A percentile compares a stretch with the other conserved stretches of the same genome.
Conservation (phyloP, 2,888 invertebrate species). For the Leptopilina myrica region DNA sequence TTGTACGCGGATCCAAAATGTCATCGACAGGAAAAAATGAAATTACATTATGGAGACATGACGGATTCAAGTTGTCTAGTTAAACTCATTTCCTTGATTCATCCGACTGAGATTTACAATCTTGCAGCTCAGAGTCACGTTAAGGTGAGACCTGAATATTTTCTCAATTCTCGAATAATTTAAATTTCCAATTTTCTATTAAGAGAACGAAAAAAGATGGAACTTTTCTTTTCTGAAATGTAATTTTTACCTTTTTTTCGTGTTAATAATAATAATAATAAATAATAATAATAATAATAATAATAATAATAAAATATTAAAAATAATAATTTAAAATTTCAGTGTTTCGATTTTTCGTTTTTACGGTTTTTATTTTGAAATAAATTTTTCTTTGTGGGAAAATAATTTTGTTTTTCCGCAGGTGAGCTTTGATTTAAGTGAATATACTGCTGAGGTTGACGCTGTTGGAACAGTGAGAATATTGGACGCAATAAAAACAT, state of each 20-base stretch:
- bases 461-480: slow-evolving; percentile 95
- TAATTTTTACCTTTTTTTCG: background rate
- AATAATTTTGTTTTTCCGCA: slow-evolving; percentile 62
- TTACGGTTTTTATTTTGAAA: too few species aligned
- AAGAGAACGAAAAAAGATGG: too few species aligned
- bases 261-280: too few species aligned
- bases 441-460: slow-evolving; percentile 99
- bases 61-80: slow-evolving; percentile 97
- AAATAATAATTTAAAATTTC: too few species aligned
- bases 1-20: slow-evolving; percentile 93
- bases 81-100: slow-evolving; percentile 87
- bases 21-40: slow-evolving; percentile 93
- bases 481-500: slow-evolving; percentile 94
- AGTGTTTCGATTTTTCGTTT: background rate
- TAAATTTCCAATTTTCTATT: too few species aligned
- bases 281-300: too few species aligned
- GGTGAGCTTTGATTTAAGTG: slow-evolving; percentile 97
- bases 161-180: background rate
- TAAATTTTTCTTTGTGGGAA: too few species aligned
- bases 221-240: slow-evolving; percentile 12
- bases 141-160: slow-evolving; percentile 81
- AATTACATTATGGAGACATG: slow-evolving; percentile 98
- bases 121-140: slow-evolving; percentile 99
- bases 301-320: too few species aligned
- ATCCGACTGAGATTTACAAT: slow-evolving; percentile 97